These are phyloP conservation scores for Ectropis crepuscularia DNA, from an alignment of 2,888 invertebrate species.

Conservation along the genomic window DNA sequence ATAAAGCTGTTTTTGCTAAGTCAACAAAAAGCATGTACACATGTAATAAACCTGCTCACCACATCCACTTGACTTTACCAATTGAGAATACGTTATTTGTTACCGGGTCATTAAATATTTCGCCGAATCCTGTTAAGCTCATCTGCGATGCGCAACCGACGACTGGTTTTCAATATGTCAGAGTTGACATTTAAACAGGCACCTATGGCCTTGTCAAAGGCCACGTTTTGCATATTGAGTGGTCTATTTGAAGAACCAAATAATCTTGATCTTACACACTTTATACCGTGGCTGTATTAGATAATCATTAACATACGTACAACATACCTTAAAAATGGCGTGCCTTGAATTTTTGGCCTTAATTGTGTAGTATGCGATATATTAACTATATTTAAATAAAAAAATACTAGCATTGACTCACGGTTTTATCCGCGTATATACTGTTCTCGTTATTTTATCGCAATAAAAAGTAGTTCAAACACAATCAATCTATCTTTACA, in stretches of 20 bases:
- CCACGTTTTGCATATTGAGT: constrained; percentile 45
- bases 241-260: constrained; percentile 40
- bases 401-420: no score
- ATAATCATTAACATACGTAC: not conserved
- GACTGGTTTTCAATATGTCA: constrained; percentile 64
- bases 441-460: no score
- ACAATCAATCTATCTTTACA: no score
- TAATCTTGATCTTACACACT: not conserved
- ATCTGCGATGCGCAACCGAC: constrained; percentile 49
- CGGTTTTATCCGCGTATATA: no score
- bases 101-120: constrained; percentile 25
- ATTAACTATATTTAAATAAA: no score
- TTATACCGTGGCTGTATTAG: constrained; percentile 12
- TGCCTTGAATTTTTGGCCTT: no score
- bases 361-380: no score
- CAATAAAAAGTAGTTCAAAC: no score
- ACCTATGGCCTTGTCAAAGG: constrained; percentile 61
- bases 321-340: no score
- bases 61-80: constrained; percentile 1
- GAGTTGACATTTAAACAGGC: constrained; percentile 59
- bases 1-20: no score
- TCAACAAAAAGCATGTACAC: not conserved
- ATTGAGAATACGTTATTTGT: constrained; percentile 15
- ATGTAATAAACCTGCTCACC: not conserved
- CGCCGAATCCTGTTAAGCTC: constrained; percentile 35